Evolutionary conservation across 1,140 invertebrate genomes (phyloP).

Genomic region (Drosophila carrolli): DNA sequence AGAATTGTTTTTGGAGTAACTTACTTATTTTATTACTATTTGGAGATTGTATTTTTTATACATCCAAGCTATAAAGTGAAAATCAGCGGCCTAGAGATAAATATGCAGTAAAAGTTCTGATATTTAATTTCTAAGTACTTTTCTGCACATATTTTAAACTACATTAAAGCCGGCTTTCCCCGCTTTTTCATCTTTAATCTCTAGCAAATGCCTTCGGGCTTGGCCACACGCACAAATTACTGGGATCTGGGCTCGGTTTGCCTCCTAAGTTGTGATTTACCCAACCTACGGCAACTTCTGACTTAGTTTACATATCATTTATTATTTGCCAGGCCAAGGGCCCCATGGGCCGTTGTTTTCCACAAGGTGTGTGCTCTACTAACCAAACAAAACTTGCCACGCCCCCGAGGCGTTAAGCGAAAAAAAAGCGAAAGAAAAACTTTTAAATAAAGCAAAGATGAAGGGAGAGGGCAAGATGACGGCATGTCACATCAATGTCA

Average conservation of each 20-base stretch:
- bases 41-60: too few relatives aligned
- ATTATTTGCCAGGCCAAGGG: slow-evolving; percentile 61
- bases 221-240: slow-evolving; percentile 40
- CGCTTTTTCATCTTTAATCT: slow-evolving; percentile 35
- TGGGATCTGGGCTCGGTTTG: not conserved
- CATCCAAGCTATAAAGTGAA: too few relatives aligned
- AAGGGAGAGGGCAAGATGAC: slow-evolving; percentile 55
- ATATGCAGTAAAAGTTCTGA: not conserved
- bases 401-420: slow-evolving; percentile 68
- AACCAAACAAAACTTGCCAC: slow-evolving; percentile 59
- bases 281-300: slow-evolving; percentile 68
- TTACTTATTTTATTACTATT: not conserved
- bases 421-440: slow-evolving; percentile 44
- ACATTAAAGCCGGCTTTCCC: slow-evolving; percentile 17
- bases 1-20: not conserved
- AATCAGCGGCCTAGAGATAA: too few relatives aligned
- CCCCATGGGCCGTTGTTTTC: slow-evolving; percentile 38
- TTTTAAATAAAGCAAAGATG: slow-evolving; percentile 76
- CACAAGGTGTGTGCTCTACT: slow-evolving; percentile 52
- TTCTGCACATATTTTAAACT: not conserved
- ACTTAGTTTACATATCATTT: slow-evolving; percentile 82
- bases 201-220: slow-evolving; percentile 14
- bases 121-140: not conserved
- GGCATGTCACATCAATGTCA: slow-evolving; percentile 81
- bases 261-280: slow-evolving; percentile 32